These are phyloP conservation scores for Sceloporus tristichus DNA, from an alignment of 2,113 vertebrate species.

Conservation along the genomic window DNA sequence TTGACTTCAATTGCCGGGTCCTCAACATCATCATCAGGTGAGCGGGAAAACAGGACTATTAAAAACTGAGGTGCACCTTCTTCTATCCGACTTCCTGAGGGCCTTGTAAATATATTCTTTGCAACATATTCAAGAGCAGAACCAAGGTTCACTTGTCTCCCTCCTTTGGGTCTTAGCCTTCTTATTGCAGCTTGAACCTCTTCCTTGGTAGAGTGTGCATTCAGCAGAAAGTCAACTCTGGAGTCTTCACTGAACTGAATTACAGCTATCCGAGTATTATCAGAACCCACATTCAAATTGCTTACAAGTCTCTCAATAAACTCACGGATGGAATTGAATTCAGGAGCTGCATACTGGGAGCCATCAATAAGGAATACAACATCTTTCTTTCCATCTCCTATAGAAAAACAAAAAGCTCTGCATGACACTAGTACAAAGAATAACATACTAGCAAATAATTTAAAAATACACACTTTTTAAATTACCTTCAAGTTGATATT, in stretches of 20 bases:
- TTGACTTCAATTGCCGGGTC: conserved; percentile 84
- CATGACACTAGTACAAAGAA: background rate
- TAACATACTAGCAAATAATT: background rate
- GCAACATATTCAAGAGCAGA: conserved; percentile 88
- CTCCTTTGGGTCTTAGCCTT: conserved; percentile 83
- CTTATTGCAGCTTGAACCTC: conserved; percentile 84
- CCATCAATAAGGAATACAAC: conserved; percentile 95
- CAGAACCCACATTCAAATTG: conserved; percentile 87
- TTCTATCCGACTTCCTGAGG: conserved; percentile 92
- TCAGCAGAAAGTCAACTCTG: conserved; percentile 87
- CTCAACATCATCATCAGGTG: conserved; percentile 86
- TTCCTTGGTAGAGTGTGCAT: conserved; percentile 85
- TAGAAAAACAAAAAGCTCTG: conserved; percentile 14
- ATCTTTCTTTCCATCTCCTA: conserved; percentile 84
- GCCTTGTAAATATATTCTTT: conserved; percentile 89
- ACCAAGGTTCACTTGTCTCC: conserved; percentile 84
- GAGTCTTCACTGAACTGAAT: conserved; percentile 93
- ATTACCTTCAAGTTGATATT: background rate
- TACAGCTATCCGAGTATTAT: conserved; percentile 87
- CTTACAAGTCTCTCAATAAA: conserved; percentile 87
- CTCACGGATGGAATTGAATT: conserved; percentile 84
- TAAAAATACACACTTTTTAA: background rate
- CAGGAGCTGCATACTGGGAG: conserved; percentile 77
- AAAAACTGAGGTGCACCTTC: conserved; percentile 94
- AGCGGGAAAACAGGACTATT: conserved; percentile 87